Base-by-base conservation (phyloP, 2,113 vertebrate genomes). In the Copsychus sechellarum region DNA sequence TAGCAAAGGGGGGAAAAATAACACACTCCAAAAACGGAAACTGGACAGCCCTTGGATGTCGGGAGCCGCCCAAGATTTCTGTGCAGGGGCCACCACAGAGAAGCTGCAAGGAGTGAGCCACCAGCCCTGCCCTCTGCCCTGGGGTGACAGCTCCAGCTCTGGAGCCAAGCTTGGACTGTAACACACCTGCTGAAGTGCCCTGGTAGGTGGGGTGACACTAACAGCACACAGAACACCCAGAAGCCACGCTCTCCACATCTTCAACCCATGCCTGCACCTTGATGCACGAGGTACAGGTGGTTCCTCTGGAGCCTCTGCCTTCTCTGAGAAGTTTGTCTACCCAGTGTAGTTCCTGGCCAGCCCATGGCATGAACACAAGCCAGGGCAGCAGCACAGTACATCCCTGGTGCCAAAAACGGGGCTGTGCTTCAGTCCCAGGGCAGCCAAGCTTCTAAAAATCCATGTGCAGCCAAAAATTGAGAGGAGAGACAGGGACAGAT, bases 1-100 rank as follows among this genome's bases (percentile, higher is more conserved):
- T 74, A 93, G 90, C 82, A 53, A 93, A 95, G 25, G 60, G 87
- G 92, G 85, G 82, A 61, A 86, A 96, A 96, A 96, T 90, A 92
- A 86, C 94, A 95, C 88, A 8, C 25, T 94, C 92, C 76, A 64
- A 86, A 96, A 95, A 76, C 0, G 0, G 93, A 90, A 93, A 95
- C 87, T 81, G 92, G 61, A 62, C 71, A 66, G 80, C 88, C 76
- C 72, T 77, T 45, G 74, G 64, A 64, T 48, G 53, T 51, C 3
- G 0, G 90, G 93, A 96, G 77, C 88, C 80, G 7, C 95, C 95
- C 90, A 97, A 36, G 87, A 9, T 65, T 65, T 57, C 94, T 73
- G 26, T 48, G 56, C 0, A 0, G 57, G 81, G 70, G 81, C 84
- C 45, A 60, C 83, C 12, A 13, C 47, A 36, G 69, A 90, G 64